phyloP scores from a whole-genome alignment of 1,140 invertebrate genomes.

The Caerostris darwini region DNA sequence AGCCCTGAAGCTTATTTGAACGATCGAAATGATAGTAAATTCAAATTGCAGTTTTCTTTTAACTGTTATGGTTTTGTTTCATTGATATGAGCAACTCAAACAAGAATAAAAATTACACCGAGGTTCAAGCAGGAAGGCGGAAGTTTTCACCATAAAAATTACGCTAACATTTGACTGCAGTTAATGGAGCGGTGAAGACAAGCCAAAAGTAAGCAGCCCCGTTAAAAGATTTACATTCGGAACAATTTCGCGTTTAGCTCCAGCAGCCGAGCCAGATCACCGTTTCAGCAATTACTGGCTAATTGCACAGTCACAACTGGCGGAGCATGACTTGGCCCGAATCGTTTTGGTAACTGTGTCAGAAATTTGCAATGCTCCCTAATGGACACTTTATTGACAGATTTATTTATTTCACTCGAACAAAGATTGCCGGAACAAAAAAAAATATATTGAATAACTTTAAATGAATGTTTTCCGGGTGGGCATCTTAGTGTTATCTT shows the following conservation, averaged over 20 bases:
- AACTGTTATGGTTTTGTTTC: no score
- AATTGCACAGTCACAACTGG: background rate
- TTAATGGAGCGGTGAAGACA: background rate
- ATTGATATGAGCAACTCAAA: no score
- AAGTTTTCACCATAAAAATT: background rate
- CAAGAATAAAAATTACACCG: no score
- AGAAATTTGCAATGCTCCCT: constrained; percentile 9
- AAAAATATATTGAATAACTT: constrained; percentile 11
- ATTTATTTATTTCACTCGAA: background rate
- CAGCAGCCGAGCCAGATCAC: background rate
- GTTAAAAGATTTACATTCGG: constrained; percentile 23
- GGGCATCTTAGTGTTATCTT: background rate
- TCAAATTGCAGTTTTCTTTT: background rate
- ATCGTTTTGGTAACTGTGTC: constrained; percentile 30
- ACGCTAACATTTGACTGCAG: background rate
- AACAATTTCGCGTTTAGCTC: background rate
- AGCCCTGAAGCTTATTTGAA: background rate
- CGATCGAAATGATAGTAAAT: background rate
- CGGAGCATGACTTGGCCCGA: background rate
- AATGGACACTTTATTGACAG: constrained; percentile 2
- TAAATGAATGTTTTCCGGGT: background rate
- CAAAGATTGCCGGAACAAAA: background rate
- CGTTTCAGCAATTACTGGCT: background rate
- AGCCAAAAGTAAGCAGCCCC: background rate
- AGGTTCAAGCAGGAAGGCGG: background rate